Conservation (phyloP, 2,113 vertebrate genomes). For the Ifrita kowaldi region DNA sequence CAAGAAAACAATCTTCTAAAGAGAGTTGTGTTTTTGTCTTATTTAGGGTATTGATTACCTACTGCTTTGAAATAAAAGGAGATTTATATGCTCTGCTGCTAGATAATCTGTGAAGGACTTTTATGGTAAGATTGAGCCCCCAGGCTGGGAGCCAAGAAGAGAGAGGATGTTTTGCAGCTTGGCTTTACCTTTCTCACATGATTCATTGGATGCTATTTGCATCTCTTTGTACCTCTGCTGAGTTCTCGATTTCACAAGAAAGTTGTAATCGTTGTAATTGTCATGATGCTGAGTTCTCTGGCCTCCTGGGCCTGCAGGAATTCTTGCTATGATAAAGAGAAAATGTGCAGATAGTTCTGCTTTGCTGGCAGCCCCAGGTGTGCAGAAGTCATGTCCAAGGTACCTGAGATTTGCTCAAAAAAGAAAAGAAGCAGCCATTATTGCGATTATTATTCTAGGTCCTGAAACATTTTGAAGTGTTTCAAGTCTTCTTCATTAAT, state of each 20-base stretch:
- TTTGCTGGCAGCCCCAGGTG: neutral
- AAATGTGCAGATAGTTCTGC: neutral
- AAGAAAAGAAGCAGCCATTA: neutral
- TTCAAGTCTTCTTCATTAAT: neutral
- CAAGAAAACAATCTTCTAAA: slow-evolving; percentile 42
- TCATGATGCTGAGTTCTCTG: neutral
- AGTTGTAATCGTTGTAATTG: slow-evolving; percentile 1
- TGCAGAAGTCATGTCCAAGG: neutral
- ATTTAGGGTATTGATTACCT: slow-evolving; percentile 47
- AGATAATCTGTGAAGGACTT: slow-evolving; percentile 22
- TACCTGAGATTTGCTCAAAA: neutral
- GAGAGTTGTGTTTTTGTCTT: slow-evolving; percentile 12
- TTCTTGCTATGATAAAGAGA: neutral
- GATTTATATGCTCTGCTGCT: slow-evolving; percentile 19
- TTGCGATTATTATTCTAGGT: neutral
- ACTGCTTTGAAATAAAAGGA: slow-evolving; percentile 58
- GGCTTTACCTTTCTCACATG: slow-evolving; percentile 35
- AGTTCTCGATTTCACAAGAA: slow-evolving; percentile 15
- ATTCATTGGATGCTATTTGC: slow-evolving; percentile 41
- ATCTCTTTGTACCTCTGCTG: slow-evolving; percentile 41
- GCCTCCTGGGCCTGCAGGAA: neutral
- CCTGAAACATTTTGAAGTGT: neutral
- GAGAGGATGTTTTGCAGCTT: slow-evolving; percentile 4
- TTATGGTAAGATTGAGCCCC: slow-evolving; percentile 6
- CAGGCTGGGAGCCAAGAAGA: slow-evolving; percentile 38